Evolutionary conservation across 2,888 invertebrate species (phyloP).

Genomic region (Scrobipalpa costella): DNA sequence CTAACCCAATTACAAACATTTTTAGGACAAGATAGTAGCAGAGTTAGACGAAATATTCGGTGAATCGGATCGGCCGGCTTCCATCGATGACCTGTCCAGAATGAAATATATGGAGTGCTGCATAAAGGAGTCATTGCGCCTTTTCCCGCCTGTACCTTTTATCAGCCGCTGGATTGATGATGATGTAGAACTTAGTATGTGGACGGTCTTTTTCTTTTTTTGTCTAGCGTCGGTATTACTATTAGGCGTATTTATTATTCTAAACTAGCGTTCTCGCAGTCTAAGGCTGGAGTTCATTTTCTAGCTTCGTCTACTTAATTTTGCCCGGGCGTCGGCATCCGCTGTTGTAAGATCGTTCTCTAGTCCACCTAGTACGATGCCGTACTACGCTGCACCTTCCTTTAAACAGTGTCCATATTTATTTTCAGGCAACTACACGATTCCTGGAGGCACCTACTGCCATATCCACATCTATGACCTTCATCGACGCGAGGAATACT

Average conservation of each 20-base stretch:
- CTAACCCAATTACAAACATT: constrained; percentile 58
- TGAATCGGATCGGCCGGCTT: constrained; percentile 81
- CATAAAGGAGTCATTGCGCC: constrained; percentile 84
- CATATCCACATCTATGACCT: constrained; percentile 81
- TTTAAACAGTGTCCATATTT: background rate
- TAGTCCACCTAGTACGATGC: too few relatives aligned
- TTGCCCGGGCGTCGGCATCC: too few relatives aligned
- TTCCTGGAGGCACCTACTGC: constrained; percentile 74
- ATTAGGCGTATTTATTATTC: too few relatives aligned
- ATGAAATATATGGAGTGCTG: constrained; percentile 86
- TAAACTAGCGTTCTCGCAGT: too few relatives aligned
- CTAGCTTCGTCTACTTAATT: too few relatives aligned
- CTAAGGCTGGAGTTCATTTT: too few relatives aligned
- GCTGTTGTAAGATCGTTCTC: too few relatives aligned
- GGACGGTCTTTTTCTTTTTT: too few relatives aligned
- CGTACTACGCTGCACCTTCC: too few relatives aligned
- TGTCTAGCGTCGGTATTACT: too few relatives aligned
- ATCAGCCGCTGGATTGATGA: constrained; percentile 81
- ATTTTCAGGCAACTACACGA: constrained; percentile 50
- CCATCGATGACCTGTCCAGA: constrained; percentile 81
- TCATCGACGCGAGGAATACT: constrained; percentile 83
- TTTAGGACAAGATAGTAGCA: constrained; percentile 80
- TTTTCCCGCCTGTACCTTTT: constrained; percentile 85
- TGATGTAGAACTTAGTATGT: constrained; percentile 80
- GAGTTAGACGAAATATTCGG: constrained; percentile 84